Evolutionary conservation across 2,888 invertebrate genomes (phyloP).

Genomic region (Odontocerum albicorne): DNA sequence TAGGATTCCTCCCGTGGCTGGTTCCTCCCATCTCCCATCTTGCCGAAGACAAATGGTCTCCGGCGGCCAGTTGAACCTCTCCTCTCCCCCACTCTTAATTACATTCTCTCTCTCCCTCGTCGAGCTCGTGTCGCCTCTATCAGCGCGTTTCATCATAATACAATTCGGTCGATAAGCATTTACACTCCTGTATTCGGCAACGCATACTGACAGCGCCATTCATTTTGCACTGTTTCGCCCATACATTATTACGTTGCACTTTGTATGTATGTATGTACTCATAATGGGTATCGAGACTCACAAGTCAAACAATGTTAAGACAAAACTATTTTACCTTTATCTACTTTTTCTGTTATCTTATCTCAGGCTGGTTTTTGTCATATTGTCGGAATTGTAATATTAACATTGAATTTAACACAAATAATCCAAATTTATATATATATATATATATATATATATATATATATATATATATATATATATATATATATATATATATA

Average conservation of each 20-base stretch:
- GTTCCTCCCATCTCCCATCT: constrained; percentile 37
- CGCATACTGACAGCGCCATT: not conserved
- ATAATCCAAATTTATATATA: too few species aligned
- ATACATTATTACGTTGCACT: not conserved
- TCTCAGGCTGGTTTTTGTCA: too few species aligned
- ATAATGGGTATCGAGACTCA: too few species aligned
- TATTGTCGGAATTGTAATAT: too few species aligned
- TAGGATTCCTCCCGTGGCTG: constrained; percentile 31
- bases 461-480: too few species aligned
- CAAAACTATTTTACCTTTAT: too few species aligned
- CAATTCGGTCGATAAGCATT: constrained; percentile 35
- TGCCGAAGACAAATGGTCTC: constrained; percentile 56
- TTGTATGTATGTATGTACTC: not conserved
- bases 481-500: too few species aligned
- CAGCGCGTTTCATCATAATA: constrained; percentile 29
- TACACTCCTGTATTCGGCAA: constrained; percentile 13
- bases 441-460: too few species aligned
- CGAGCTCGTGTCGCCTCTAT: constrained; percentile 27
- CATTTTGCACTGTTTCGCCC: not conserved
- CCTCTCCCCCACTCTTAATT: constrained; percentile 44
- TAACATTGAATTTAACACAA: too few species aligned
- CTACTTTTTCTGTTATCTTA: too few species aligned
- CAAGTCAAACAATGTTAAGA: too few species aligned
- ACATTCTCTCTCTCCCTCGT: constrained; percentile 27
- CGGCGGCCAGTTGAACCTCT: constrained; percentile 42